phyloP scores from a whole-genome alignment of 2,797 vertebrate genomes.

The Pangasius krempfi region DNA sequence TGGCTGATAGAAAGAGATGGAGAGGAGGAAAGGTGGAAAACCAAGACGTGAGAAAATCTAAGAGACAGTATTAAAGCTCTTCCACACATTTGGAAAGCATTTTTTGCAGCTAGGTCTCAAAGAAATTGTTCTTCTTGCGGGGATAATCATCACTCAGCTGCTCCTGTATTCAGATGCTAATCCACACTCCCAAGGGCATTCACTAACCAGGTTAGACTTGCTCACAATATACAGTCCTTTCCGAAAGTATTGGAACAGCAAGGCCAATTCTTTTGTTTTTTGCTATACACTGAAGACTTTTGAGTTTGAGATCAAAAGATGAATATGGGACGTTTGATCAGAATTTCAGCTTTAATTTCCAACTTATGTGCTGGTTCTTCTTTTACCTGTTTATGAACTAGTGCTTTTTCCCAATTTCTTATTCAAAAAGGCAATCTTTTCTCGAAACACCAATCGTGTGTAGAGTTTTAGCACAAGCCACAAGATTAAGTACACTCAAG shows the following conservation, averaged over 20 bases:
- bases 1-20: background rate
- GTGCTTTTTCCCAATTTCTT: background rate
- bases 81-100: constrained; percentile 50
- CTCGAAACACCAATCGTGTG: background rate
- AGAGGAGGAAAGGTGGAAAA: background rate
- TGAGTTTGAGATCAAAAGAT: background rate
- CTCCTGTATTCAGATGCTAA: constrained; percentile 79
- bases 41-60: background rate
- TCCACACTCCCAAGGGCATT: constrained; percentile 76
- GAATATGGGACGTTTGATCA: background rate
- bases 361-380: background rate
- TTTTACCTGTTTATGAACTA: background rate
- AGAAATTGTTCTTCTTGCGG: constrained; percentile 65
- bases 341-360: background rate
- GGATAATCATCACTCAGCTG: constrained; percentile 66
- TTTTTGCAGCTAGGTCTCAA: constrained; percentile 59
- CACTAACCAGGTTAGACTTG: constrained; percentile 80
- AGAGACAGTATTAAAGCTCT: background rate
- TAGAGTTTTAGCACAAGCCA: background rate
- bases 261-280: background rate
- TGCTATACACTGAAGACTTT: background rate
- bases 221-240: constrained; percentile 69
- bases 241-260: background rate
- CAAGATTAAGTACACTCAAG: background rate
- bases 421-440: background rate